Base-by-base conservation (phyloP, 2,113 vertebrate genomes). In the Myrmecophaga tridactyla region DNA sequence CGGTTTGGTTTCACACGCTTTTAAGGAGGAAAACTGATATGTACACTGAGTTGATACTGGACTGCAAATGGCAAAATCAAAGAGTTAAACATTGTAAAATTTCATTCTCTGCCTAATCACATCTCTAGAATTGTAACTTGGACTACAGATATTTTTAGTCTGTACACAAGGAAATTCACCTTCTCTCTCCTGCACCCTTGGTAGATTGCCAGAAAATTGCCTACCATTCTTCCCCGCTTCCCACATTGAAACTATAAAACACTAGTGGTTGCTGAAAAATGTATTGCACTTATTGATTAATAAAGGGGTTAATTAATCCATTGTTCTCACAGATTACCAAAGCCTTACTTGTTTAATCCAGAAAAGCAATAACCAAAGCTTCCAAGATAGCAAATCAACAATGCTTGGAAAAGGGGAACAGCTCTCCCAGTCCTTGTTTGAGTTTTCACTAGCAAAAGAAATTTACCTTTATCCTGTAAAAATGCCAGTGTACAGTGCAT, bases 11-110 rank as follows among this genome's bases (percentile, higher is more conserved):
- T 98, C 98, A 96, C 27, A 83, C 65, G 72, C 97, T 96, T 98
- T 98, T 98, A 96, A 97, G 96, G 97, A 69, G 97, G 97, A 97
- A 98, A 98, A 93, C 95, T 41, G 98, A 97, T 96, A 96, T 0
- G 58, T 84, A 92, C 67, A 4, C 51, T 17, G 96, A 97, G 86
- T 65, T 23, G 93, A 96, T 93, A 84, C 91, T 58, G 89, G 78
- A 67, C 80, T 90, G 78, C 86, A 94, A 96, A 96, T 89, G 83
- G 86, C 91, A 96, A 97, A 94, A 95, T 92, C 95, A 93, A 97
- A 92, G 94, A 94, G 93, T 89, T 95, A 93, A 93, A 95, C 78
- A 93, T 86, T 93, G 84, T 95, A 85, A 93, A 93, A 96, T 93
- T 89, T 94, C 95, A 83, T 86, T 89, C 89, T 85, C 95, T 90